Base-by-base conservation (phyloP, 2,797 vertebrate species). In the Falco columbarius region DNA sequence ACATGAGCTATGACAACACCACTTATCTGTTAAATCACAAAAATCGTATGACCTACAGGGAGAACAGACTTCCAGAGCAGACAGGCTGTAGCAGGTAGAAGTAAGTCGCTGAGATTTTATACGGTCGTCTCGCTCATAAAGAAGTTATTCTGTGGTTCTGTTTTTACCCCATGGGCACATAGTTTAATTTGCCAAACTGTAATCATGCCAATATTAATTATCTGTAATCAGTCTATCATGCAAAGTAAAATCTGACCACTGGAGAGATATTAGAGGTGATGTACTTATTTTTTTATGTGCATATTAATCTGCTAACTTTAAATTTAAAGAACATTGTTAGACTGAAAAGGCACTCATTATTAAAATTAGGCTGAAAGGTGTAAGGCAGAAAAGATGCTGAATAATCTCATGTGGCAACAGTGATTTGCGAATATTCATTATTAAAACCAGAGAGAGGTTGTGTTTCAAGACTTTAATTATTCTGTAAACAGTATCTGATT, bases 161-260 rank as follows among this genome's bases (percentile, higher is more conserved):
- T 40, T 70, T 73, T 79, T 55, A 15, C 83, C 84, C 89, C n/a
- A 40, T 6, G 30, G 86, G 36, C 73, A 26, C 7, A 0, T n/a
- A 3, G 7, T 56, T 92, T 93, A 76, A 92, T 94, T 81, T 82
- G 59, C 38, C 46, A 84, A 93, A 70, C 24, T 81, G 51, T 86
- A 93, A 89, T 96, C 59, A 73, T n/a, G 85, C 77, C 88, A 87
- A 29, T 76, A 90, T 94, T 95, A 94, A 96, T 95, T 95, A 93
- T 15, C 59, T n/a, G 9, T 79, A 94, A 95, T 12, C 36, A 94
- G 71, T 86, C 83, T 89, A 80, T 55, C 66, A 70, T 56, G 58
- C 86, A 86, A 91, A 95, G 51, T 76, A 88, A 96, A 93, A 80
- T 44, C 63, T 93, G 89, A 51, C 77, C 89, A 55, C 73, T 0